Evolutionary conservation across 1,140 invertebrate genomes (phyloP), one percentile per base, ranked within the genome.

Genomic region (Sweltsa coloradensis): DNA sequence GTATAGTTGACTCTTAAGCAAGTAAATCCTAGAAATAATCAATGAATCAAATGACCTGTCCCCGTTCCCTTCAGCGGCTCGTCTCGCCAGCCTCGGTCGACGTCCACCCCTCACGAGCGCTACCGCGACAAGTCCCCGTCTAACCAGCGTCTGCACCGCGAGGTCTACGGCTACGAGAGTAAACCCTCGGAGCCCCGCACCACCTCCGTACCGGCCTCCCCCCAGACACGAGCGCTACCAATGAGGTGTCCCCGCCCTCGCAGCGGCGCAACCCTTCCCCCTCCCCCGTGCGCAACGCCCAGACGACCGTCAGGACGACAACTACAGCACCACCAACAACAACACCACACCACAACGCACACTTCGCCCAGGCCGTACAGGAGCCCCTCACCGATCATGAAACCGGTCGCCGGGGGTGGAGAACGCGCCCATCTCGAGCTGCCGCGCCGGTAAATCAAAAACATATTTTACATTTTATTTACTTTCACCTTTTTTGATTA

Each of bases 311-410:
- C 3, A 39, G 39, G 14, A 47, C 45, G 16, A 46, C 21, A 43
- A 34, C 26, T 43, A 49, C 29, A 43, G 16, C 27, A 45, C 13
- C 14, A 25, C 22, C 13, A 37, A 4, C 4, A 24, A 22, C 13
- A 18, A 14, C 14, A 5, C 41, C 13, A 5, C 13, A n/a, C 19
- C 5, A 23, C 6, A 14, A 21, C 23, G 43, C 18, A 46, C 53
- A 9, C 57, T 57, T 11, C 56, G 55, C 2, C 55, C 58, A 7
- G 54, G 58, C 19, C 50, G 58, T 16, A 0, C 55, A 55, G 3
- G 53, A 52, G 1, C 58, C 58, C n/a, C n/a, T n/a, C n/a, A n/a
- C n/a, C n/a, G n/a, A n/a, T n/a, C n/a, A n/a, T n/a, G n/a, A n/a
- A n/a, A n/a, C n/a, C n/a, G n/a, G n/a, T n/a, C n/a, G n/a, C n/a